Base-by-base conservation (phyloP, 2,888 invertebrate genomes). In the Priocnemis perturbator region DNA sequence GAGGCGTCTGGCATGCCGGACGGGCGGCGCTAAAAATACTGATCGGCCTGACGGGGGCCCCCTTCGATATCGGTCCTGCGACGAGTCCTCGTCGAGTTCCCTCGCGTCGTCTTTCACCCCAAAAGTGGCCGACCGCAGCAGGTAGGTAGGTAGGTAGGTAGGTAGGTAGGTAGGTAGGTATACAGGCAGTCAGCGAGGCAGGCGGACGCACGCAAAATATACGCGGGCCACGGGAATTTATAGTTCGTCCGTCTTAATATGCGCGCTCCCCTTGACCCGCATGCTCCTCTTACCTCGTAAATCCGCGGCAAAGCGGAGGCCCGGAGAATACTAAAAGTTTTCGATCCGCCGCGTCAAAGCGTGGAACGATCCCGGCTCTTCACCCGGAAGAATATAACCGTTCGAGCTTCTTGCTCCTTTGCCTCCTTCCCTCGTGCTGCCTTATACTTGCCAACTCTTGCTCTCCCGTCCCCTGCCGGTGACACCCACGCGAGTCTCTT, bases 221-320 rank as follows among this genome's bases (percentile, higher is more conserved):
- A 17, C 71, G 78, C 74, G 76, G 60, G 65, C 67, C 69, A 64
- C 69, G 69, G 71, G 74, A 68, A 79, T 79, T 79, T 79, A 79
- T 79, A 77, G 77, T 69, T 75, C 60, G 75, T 64, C 73, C 67
- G 73, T 77, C 37, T 37, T 79, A 79, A 79, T 79, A 79, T 67
- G 78, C 77, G 71, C 60, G 77, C 64, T 79, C 77, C 78, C 69
- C 76, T 79, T 79, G 78, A 79, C 78, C 78, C 79, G 78, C 77
- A 73, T 79, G 75, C 77, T 77, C 77, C 71, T 75, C 75, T 75
- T 79, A 77, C 79, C 73, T 71, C 77, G 69, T 79, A 79, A 79
- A 79, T 79, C 79, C 58, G 76, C 37, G 37, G 37, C 37, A 37
- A 11, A 37, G 37, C 4, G 17, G 60, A 60, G 69, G 70, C 68